A percentile compares a stretch with the other conserved stretches of the same genome.
Conservation (phyloP, 2,888 invertebrate species). For the Ligdia adustata region DNA sequence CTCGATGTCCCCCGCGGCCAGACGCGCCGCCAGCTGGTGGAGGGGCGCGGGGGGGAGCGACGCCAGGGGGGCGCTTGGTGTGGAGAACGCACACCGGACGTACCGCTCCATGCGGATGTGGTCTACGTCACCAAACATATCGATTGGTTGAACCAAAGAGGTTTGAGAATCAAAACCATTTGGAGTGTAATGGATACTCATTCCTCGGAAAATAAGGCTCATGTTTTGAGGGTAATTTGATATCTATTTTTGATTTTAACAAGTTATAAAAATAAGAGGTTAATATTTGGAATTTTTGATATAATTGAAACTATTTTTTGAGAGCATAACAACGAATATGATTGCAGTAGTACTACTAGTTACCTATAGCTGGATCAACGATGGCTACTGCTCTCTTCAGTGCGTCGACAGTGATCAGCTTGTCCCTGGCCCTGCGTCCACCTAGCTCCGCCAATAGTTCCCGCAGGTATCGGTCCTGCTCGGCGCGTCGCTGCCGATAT, state of each 20-base stretch:
- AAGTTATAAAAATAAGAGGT: too few species aligned
- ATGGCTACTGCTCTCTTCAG: conserved; percentile 73
- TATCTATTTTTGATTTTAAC: too few species aligned
- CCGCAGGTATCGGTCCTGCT: conserved; percentile 76
- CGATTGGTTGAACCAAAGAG: too few species aligned
- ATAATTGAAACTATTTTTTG: too few species aligned
- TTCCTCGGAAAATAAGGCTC: too few species aligned
- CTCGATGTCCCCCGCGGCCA: conserved; percentile 74
- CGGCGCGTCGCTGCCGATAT: conserved; percentile 68
- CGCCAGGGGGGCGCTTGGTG: conserved; percentile 49
- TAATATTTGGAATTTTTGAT: too few species aligned
- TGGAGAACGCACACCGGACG: conserved; percentile 75
- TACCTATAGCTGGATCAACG: conserved; percentile 73
- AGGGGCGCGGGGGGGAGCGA: conserved; percentile 53
- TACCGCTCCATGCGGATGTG: conserved; percentile 77
- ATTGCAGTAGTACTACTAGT: too few species aligned
- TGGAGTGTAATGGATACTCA: too few species aligned
- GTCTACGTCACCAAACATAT: too few species aligned
- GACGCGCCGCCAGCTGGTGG: conserved; percentile 57
- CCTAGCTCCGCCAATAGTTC: conserved; percentile 68
- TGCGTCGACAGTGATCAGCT: conserved; percentile 56
- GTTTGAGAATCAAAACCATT: too few species aligned
- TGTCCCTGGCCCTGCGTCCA: conserved; percentile 47
- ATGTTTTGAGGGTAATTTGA: too few species aligned
- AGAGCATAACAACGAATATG: too few species aligned